Evolutionary conservation across 2,797 vertebrate species (phyloP).

Genomic region (Dallia pectoralis): DNA sequence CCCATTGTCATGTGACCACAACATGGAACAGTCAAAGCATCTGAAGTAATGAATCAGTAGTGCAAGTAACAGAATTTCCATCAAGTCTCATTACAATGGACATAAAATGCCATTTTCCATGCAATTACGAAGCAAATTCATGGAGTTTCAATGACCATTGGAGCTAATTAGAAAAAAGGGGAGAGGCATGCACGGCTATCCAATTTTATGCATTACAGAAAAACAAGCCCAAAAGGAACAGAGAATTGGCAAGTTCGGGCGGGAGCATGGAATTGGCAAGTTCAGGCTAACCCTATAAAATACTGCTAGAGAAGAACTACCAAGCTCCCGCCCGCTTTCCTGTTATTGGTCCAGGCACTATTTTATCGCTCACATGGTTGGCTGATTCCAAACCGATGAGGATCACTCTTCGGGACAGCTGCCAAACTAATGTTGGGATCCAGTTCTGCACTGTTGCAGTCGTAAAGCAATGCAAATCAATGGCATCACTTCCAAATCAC

Average conservation of each 20-base stretch:
- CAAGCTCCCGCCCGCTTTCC: conserved; percentile 5
- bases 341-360: conserved; percentile 54
- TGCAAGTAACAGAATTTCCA: not conserved
- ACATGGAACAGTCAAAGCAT: not conserved
- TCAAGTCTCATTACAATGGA: not conserved
- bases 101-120: not conserved
- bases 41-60: not conserved
- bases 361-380: conserved; percentile 54
- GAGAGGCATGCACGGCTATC: not conserved
- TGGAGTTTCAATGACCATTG: not conserved
- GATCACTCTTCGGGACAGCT: conserved; percentile 50
- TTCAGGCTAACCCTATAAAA: conserved; percentile 4
- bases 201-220: not conserved
- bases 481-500: conserved; percentile 21
- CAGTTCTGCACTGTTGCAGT: conserved; percentile 50
- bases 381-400: conserved; percentile 55
- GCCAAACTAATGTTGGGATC: conserved; percentile 60
- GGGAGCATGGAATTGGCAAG: not conserved
- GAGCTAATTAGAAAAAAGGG: not conserved
- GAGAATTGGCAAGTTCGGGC: too few relatives aligned
- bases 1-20: not conserved
- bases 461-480: conserved; percentile 46
- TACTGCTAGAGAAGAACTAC: conserved; percentile 26
- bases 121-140: not conserved
- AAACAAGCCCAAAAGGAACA: not conserved